Conservation (phyloP, 2,113 vertebrate species). For the Pyrgilauda ruficollis region DNA sequence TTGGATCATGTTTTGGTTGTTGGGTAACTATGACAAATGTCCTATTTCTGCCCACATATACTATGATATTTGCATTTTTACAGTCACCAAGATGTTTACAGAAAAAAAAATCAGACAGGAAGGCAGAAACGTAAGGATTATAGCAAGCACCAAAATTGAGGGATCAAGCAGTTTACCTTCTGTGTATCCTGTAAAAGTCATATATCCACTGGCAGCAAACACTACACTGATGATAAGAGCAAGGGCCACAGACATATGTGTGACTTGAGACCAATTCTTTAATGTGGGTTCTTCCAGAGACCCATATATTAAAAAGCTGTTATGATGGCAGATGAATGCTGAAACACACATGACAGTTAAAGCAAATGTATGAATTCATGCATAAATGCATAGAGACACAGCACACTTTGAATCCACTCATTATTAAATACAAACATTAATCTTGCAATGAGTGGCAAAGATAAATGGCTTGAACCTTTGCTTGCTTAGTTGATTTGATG, state of each 20-base stretch:
- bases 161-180: constrained; percentile 80
- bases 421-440: neutral
- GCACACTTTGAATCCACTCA: neutral
- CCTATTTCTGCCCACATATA: neutral
- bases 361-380: neutral
- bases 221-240: constrained; percentile 80
- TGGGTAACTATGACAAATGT: neutral
- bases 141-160: neutral
- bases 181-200: constrained; percentile 90
- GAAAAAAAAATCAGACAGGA: neutral
- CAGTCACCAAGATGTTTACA: neutral
- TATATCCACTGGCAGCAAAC: constrained; percentile 86
- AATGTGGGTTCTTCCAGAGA: constrained; percentile 87
- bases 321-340: constrained; percentile 97
- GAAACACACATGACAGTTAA: constrained; percentile 59
- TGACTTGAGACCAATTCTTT: constrained; percentile 85
- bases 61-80: neutral
- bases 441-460: neutral
- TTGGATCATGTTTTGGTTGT: neutral
- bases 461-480: neutral
- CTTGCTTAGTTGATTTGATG: neutral
- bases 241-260: constrained; percentile 82
- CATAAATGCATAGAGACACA: neutral
- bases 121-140: neutral
- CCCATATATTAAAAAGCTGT: constrained; percentile 92